Conservation (phyloP, 2,797 vertebrate genomes). For the Moxostoma hubbsi region DNA sequence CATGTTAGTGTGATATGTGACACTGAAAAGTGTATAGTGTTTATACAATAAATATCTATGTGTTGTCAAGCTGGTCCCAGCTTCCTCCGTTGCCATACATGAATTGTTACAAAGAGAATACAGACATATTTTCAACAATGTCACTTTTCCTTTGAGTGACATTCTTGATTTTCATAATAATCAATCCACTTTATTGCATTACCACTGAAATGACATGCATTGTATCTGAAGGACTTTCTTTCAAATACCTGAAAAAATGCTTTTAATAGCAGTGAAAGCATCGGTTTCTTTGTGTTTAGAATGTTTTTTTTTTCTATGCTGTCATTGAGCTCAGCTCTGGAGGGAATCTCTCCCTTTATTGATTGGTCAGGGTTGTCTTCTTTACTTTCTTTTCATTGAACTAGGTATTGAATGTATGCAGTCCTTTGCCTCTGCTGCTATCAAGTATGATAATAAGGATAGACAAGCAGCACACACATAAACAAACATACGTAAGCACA, state of each 20-base stretch:
- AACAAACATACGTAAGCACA: background rate
- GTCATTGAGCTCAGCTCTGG: slow-evolving; percentile 22
- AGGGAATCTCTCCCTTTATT: slow-evolving; percentile 50
- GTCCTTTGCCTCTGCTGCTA: slow-evolving; percentile 1
- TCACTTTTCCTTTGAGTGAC: background rate
- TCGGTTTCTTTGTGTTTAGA: slow-evolving; percentile 21
- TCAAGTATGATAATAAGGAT: slow-evolving; percentile 38
- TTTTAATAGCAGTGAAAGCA: background rate
- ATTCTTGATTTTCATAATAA: background rate
- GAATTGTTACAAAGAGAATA: no score
- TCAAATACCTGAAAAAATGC: background rate
- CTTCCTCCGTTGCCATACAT: no score
- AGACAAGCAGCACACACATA: slow-evolving; percentile 26
- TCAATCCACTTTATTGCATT: slow-evolving; percentile 1
- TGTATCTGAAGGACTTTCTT: background rate
- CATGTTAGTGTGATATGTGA: no score
- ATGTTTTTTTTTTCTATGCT: slow-evolving; percentile 19
- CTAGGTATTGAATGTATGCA: slow-evolving; percentile 43
- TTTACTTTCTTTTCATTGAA: slow-evolving; percentile 21
- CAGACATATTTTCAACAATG: no score
- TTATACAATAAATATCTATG: no score
- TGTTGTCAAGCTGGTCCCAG: no score
- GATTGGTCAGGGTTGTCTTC: slow-evolving; percentile 22
- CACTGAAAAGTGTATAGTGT: no score
- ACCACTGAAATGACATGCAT: background rate